A percentile compares a stretch with the other conserved stretches of the same genome.
phyloP scores from a whole-genome alignment of 2,888 invertebrate species.

The Aleiodes leptofemur region DNA sequence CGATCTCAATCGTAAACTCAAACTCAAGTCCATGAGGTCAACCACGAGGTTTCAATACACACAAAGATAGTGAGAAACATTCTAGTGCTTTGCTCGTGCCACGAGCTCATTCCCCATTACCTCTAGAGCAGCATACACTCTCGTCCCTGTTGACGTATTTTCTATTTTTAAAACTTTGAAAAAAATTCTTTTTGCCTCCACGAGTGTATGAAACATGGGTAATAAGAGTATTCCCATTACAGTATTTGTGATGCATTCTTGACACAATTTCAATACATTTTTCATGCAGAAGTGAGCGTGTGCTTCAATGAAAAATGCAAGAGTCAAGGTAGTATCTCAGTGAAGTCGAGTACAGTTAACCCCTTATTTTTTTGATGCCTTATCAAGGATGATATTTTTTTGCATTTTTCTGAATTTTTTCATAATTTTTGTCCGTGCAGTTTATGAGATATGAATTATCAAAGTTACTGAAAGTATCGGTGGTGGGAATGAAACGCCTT shows the following conservation, averaged over 20 bases:
- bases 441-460: no score
- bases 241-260: slow-evolving; percentile 10
- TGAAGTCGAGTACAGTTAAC: no score
- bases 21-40: slow-evolving; percentile 39
- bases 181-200: not conserved
- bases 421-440: no score
- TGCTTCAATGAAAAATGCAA: slow-evolving; percentile 6
- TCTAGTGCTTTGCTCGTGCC: slow-evolving; percentile 8
- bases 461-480: no score
- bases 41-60: slow-evolving; percentile 27
- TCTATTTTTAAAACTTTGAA: not conserved
- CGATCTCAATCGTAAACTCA: slow-evolving; percentile 40
- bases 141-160: not conserved
- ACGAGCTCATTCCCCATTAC: not conserved
- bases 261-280: slow-evolving; percentile 5
- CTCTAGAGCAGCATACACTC: not conserved
- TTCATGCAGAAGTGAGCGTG: not conserved
- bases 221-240: not conserved
- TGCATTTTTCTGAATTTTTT: no score
- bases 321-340: not conserved
- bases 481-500: no score
- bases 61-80: slow-evolving; percentile 13
- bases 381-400: no score
- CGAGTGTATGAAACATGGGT: not conserved
- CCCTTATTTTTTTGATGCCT: no score